phyloP scores from a whole-genome alignment of 2,113 vertebrate species.

The Anolis carolinensis region DNA sequence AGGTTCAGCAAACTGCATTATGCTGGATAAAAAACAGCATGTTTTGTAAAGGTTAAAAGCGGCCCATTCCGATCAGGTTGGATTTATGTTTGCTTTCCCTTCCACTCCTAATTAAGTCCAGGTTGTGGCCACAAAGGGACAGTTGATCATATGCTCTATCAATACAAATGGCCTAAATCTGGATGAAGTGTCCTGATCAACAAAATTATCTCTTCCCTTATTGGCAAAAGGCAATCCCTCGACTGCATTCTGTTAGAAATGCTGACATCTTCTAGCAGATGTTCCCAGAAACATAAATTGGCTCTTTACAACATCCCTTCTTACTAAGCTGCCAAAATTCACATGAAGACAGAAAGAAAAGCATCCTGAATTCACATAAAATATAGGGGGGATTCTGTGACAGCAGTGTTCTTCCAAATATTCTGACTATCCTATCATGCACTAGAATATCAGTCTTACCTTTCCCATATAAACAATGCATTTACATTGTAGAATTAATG shows the following conservation, averaged over 20 bases:
- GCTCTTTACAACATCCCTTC: neutral
- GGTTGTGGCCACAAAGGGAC: neutral
- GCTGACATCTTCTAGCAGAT: neutral
- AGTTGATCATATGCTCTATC: constrained; percentile 12
- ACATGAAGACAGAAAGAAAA: neutral
- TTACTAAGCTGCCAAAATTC: neutral
- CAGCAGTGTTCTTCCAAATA: too few species aligned
- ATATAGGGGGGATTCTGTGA: neutral
- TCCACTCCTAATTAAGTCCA: constrained; percentile 16
- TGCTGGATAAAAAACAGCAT: neutral
- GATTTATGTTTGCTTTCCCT: constrained; percentile 12
- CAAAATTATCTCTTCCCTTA: constrained; percentile 28
- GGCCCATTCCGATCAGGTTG: neutral
- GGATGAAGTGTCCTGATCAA: constrained; percentile 7
- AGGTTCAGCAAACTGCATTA: too few species aligned
- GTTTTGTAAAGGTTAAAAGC: neutral
- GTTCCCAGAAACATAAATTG: constrained; percentile 18
- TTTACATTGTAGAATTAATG: too few species aligned
- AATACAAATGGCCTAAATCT: constrained; percentile 17
- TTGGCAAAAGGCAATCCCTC: constrained; percentile 12
- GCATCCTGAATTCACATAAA: neutral
- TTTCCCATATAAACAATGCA: too few species aligned
- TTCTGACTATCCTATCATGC: too few species aligned
- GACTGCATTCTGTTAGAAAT: constrained; percentile 10
- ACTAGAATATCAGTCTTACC: too few species aligned